Conservation (phyloP, 1,140 invertebrate species). For the Drosophila takahashii region DNA sequence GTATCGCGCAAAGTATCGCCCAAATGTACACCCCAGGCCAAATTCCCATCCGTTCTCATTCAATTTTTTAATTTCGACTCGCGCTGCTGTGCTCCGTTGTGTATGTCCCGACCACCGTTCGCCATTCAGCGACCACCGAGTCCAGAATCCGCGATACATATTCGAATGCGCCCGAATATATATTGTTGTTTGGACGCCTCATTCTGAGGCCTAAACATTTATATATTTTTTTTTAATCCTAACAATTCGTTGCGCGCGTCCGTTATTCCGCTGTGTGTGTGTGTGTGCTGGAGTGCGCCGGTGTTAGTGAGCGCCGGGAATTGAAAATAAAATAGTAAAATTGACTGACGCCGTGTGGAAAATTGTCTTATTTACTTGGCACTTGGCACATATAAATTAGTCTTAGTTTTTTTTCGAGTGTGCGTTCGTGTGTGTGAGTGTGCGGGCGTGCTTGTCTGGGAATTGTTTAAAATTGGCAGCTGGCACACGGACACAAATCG, state of each 20-base stretch:
- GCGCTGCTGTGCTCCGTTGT: too few relatives aligned
- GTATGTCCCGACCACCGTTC: too few relatives aligned
- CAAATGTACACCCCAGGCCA: too few relatives aligned
- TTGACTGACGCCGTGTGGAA: slow-evolving; percentile 24
- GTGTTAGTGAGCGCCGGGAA: slow-evolving; percentile 33
- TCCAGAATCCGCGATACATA: neutral
- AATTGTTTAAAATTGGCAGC: slow-evolving; percentile 44
- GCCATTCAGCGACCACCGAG: too few relatives aligned
- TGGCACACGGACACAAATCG: slow-evolving; percentile 32
- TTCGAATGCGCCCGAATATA: slow-evolving; percentile 5
- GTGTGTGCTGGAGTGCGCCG: slow-evolving; percentile 7
- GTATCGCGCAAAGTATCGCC: too few relatives aligned
- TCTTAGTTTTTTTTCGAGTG: slow-evolving; percentile 35
- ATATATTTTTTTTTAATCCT: slow-evolving; percentile 4
- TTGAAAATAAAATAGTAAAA: slow-evolving; percentile 22
- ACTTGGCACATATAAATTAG: slow-evolving; percentile 17
- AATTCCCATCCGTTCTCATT: too few relatives aligned
- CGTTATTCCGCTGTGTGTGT: neutral
- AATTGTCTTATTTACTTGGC: slow-evolving; percentile 41
- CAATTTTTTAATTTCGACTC: too few relatives aligned
- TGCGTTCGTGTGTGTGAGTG: slow-evolving; percentile 32
- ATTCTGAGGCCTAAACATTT: neutral
- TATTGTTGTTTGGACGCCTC: neutral
- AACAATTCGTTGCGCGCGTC: slow-evolving; percentile 12
- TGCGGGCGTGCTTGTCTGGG: slow-evolving; percentile 18